A percentile compares a stretch with the other conserved stretches of the same genome.
These are phyloP conservation scores for Ophion slaviceki DNA, from an alignment of 2,888 invertebrate genomes.

Conservation along the genomic window DNA sequence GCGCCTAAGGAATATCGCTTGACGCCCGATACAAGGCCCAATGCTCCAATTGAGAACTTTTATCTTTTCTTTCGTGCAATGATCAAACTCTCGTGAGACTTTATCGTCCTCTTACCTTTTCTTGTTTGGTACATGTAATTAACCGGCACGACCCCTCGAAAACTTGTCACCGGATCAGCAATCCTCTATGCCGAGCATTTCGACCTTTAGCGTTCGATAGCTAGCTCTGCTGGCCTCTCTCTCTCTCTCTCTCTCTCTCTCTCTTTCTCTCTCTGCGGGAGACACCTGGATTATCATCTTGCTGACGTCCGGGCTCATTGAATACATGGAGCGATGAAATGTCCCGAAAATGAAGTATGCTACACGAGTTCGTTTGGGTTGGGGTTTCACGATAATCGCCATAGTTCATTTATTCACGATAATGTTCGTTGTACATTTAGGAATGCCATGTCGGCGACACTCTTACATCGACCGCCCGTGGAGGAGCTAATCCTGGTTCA, in stretches of 20 bases:
- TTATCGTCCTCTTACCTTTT: background rate
- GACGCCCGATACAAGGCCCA: background rate
- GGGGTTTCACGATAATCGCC: background rate
- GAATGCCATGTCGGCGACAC: too few relatives aligned
- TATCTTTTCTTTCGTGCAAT: conserved; percentile 29
- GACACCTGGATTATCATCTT: background rate
- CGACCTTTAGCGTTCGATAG: conserved; percentile 41
- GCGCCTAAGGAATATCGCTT: background rate
- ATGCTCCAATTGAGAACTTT: conserved; percentile 52
- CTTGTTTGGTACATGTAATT: too few relatives aligned
- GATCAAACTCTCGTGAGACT: conserved; percentile 15
- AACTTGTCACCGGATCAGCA: conserved; percentile 61
- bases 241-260: background rate
- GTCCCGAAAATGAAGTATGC: too few relatives aligned
- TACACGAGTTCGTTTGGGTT: too few relatives aligned
- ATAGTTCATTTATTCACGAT: background rate
- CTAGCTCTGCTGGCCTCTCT: conserved; percentile 11
- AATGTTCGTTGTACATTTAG: background rate
- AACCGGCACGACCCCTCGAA: too few relatives aligned
- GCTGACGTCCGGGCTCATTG: too few relatives aligned
- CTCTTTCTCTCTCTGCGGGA: too few relatives aligned
- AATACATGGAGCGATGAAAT: too few relatives aligned
- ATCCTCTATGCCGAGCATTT: background rate
- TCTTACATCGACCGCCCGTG: background rate
- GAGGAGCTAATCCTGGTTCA: background rate